Evolutionary conservation across 37 sponge, comb jelly and placozoan genomes (phyloP).

Genomic region (Chondrilla cf. caribensis): DNA sequence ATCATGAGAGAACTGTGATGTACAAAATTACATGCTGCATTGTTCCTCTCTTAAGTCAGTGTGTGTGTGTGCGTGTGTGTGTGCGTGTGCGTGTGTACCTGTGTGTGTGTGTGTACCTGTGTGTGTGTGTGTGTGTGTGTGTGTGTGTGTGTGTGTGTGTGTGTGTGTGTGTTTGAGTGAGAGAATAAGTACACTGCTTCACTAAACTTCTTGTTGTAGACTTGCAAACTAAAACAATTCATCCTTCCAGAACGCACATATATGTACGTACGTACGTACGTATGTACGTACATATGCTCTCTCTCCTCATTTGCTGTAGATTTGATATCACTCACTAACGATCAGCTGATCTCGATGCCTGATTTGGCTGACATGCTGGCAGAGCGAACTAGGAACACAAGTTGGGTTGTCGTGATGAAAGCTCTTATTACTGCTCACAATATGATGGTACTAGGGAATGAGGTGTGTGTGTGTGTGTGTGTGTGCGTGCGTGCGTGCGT

Average conservation of each 20-base stretch:
- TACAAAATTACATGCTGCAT: no score
- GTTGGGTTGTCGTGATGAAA: constrained; percentile 93
- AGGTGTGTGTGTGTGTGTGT: constrained; percentile 40
- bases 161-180: no score
- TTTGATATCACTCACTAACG: constrained; percentile 73
- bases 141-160: background rate
- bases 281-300: background rate
- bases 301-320: constrained; percentile 37
- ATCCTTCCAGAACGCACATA: no score
- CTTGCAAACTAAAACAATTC: no score
- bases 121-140: background rate
- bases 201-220: no score
- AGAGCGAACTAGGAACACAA: constrained; percentile 61
- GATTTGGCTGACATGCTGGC: constrained; percentile 66
- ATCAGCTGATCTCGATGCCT: constrained; percentile 70
- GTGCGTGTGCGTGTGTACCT: background rate
- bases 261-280: background rate
- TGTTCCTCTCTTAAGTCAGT: no score
- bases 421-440: constrained; percentile 85
- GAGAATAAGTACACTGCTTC: no score
- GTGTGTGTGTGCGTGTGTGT: no score
- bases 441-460: constrained; percentile 88
- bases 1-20: no score
- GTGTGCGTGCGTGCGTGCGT: background rate
- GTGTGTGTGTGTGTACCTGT: background rate